These are phyloP conservation scores for Anser brachyrhynchus DNA, from an alignment of 2,113 vertebrate genomes.

Conservation along the genomic window DNA sequence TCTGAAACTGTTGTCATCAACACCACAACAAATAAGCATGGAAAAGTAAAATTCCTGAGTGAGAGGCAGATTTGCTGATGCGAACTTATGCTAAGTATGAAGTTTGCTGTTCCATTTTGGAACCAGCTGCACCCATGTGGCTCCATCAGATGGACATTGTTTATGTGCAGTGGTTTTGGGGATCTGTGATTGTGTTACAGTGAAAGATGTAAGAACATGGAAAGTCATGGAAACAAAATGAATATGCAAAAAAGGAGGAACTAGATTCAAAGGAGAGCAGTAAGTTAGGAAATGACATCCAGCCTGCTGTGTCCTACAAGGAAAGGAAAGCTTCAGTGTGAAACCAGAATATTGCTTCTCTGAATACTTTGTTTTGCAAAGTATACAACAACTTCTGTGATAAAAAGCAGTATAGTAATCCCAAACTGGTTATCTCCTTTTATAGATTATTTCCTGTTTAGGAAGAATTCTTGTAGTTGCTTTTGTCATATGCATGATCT, in stretches of 20 bases:
- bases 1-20: constrained; percentile 62
- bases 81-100: background rate
- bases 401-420: background rate
- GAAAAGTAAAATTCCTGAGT: constrained; percentile 29
- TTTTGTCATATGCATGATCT: background rate
- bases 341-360: background rate
- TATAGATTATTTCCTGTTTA: background rate
- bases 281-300: background rate
- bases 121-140: constrained; percentile 19
- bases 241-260: background rate
- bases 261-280: background rate
- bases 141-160: background rate
- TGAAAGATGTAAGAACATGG: background rate
- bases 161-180: background rate
- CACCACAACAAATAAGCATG: constrained; percentile 57
- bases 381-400: background rate
- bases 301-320: background rate
- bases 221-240: background rate
- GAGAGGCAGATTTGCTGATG: constrained; percentile 11
- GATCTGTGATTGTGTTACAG: background rate
- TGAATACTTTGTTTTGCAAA: background rate
- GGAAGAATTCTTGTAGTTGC: background rate
- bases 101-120: background rate
- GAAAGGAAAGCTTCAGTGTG: background rate
- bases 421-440: background rate